Base-by-base conservation (phyloP, 2,797 vertebrate genomes). In the Coluber constrictor region DNA sequence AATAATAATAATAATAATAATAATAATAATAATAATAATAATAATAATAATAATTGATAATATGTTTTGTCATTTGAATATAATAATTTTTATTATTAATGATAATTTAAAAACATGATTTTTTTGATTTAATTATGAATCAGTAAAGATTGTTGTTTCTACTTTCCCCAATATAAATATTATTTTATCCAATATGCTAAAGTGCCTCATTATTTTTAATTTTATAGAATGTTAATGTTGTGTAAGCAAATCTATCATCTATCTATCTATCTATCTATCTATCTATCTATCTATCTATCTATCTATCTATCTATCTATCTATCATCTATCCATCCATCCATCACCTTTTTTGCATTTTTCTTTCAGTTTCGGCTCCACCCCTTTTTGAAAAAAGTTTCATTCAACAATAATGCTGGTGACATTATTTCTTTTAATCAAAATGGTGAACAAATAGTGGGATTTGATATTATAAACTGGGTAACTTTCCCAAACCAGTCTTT, bases 381-480 rank as follows among this genome's bases (percentile, higher is more conserved):
- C 0, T 89, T 89, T 47, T 18, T 92, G 55, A 92, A 66, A 92
- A 59, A 16, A 54, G 55, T 92, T 59, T 54, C 56, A 37, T 92
- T 92, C 27, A 92, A 89, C 29, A 89, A 89, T 57, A 89, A 56
- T 10, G 43, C 20, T 51, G 92, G 92, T 11, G 43, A 61, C n/a
- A 61, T 51, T 12, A n/a, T 89, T 54, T 92, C 70, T 57, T 86
- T 92, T 88, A 70, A 83, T 47, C 54, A 89, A 61, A 60, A 89
- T 86, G 92, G 88, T 11, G 25, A 13, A 27, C 51, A 54, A 86
- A n/a, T 27, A 60, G 56, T 23, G n/a, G 87, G 87, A 60, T 92
- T 92, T 92, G 92, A 92, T 92, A 60, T 92, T 54, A 61, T 89
- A 5, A 92, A 89, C 55, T 92, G 92, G 92, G 43, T 92, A 57